These are phyloP conservation scores for Odontocerum albicorne DNA, from an alignment of 2,888 invertebrate genomes.

Conservation along the genomic window DNA sequence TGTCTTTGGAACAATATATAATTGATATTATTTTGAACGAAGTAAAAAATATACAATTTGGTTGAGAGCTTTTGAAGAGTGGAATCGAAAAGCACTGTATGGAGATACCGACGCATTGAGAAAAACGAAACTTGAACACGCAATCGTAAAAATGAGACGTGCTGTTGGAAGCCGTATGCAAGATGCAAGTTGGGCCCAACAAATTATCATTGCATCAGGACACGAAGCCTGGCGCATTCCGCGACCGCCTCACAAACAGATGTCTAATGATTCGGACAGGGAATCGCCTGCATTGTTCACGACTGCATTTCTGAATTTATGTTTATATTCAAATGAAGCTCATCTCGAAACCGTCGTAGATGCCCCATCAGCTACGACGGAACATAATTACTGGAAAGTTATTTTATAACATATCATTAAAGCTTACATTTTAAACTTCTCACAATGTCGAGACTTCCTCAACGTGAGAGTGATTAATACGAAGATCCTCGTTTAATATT, in stretches of 20 bases:
- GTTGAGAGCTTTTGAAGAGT: too few relatives aligned
- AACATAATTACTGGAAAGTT: not conserved
- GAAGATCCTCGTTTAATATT: slow-evolving; percentile 6
- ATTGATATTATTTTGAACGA: too few relatives aligned
- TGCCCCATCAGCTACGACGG: not conserved
- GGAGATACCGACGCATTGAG: slow-evolving; percentile 24
- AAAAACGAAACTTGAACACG: slow-evolving; percentile 23
- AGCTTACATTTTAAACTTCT: not conserved
- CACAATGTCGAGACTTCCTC: not conserved
- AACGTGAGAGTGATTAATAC: not conserved
- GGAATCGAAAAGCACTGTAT: too few relatives aligned
- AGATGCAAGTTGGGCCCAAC: slow-evolving; percentile 10
- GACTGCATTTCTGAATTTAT: slow-evolving; percentile 13
- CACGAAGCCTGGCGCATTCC: slow-evolving; percentile 30
- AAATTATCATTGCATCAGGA: slow-evolving; percentile 30
- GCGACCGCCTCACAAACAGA: slow-evolving; percentile 18
- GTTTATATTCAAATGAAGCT: slow-evolving; percentile 6
- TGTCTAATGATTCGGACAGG: slow-evolving; percentile 17
- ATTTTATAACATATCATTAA: not conserved
- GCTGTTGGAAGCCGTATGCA: not conserved
- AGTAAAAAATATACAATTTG: too few relatives aligned
- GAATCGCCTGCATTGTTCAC: slow-evolving; percentile 20
- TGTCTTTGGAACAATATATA: too few relatives aligned
- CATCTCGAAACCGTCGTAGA: not conserved
- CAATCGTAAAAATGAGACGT: slow-evolving; percentile 29